Evolutionary conservation across 1,140 invertebrate species (phyloP), one percentile per base, ranked within the genome.

Genomic region (Saccostrea glomerata): DNA sequence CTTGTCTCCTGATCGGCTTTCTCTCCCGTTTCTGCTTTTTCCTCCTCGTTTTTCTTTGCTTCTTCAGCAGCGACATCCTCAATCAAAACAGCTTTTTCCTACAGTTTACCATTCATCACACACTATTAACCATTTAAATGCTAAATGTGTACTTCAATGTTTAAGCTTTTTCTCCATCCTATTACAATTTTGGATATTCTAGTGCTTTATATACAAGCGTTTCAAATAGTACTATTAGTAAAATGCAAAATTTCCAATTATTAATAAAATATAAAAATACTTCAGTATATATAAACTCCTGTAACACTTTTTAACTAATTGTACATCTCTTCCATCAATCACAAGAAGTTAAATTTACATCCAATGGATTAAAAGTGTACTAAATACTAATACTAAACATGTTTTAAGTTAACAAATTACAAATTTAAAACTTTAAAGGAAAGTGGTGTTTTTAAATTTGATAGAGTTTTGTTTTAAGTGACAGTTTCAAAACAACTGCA

Each of bases 31-130:
- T 73, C 25, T 73, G 70, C 23, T 30, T 66, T 17, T 66, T 73
- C 70, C 30, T 73, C 70, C 23, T 73, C 70, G 13, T 9, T 73
- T 73, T 73, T 73, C 70, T 73, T 73, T 36, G 25, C 70, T 13
- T 73, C 70, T 36, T 73, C 70, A 73, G 70, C 70, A 73, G 70
- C 70, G 36, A 73, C 70, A 73, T 73, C 70, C 70, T 73, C 70
- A 73, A 73, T 73, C 30, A 73, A 73, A 30, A 73, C 25, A 25
- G 70, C 70, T 25, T 73, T 73, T 36, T 73, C 70, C 70, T 73
- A 73, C 25, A 73, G 70, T 73, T 73, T 30, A 73, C 4, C 25
- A 73, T 73, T 36, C 25, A 73, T 73, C 30, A 73, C 25, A 36
- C 30, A 36, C 30, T 73, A 13, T 73, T 36, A 73, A 30, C 25